phyloP scores from a whole-genome alignment of 1,140 invertebrate genomes.

The Pseudobourletiella spinata region DNA sequence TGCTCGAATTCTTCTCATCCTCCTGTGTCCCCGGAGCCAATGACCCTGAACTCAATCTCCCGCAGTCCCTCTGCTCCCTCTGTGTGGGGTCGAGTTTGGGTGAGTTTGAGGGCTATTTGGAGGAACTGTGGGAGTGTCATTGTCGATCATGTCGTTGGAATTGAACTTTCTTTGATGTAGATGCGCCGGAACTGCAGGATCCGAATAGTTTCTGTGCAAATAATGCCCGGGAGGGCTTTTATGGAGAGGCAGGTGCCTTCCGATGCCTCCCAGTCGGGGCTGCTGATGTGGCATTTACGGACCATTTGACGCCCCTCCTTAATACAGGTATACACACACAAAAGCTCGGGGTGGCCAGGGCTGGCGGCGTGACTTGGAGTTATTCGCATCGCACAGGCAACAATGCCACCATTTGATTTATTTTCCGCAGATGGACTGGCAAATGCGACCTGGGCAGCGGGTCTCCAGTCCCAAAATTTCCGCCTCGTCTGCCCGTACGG shows the following conservation, averaged over 20 bases:
- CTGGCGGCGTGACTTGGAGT: too few species aligned
- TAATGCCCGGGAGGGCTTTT: conserved; percentile 34
- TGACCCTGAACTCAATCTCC: conserved; percentile 24
- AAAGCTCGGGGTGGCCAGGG: too few species aligned
- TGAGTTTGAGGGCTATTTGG: too few species aligned
- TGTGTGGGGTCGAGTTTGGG: conserved; percentile 33
- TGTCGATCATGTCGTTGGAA: background rate
- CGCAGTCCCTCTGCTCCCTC: conserved; percentile 31
- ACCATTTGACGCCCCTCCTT: conserved; percentile 32
- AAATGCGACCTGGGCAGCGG: conserved; percentile 34
- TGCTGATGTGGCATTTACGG: conserved; percentile 29
- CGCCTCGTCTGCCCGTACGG: conserved; percentile 32
- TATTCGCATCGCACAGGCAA: too few species aligned
- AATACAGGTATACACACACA: conserved; percentile 21
- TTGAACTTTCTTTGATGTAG: conserved; percentile 4
- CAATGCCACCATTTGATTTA: background rate
- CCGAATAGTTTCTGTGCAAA: conserved; percentile 30
- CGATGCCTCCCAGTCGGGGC: conserved; percentile 27
- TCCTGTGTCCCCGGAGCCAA: conserved; percentile 30
- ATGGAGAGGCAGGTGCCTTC: conserved; percentile 32
- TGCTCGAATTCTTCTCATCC: conserved; percentile 28
- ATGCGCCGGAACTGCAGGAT: conserved; percentile 22
- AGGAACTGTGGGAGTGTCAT: too few species aligned
- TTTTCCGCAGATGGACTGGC: conserved; percentile 27
- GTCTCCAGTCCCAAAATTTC: conserved; percentile 28